Evolutionary conservation across 1,140 invertebrate genomes (phyloP).

Genomic region (Agrilus planipennis): DNA sequence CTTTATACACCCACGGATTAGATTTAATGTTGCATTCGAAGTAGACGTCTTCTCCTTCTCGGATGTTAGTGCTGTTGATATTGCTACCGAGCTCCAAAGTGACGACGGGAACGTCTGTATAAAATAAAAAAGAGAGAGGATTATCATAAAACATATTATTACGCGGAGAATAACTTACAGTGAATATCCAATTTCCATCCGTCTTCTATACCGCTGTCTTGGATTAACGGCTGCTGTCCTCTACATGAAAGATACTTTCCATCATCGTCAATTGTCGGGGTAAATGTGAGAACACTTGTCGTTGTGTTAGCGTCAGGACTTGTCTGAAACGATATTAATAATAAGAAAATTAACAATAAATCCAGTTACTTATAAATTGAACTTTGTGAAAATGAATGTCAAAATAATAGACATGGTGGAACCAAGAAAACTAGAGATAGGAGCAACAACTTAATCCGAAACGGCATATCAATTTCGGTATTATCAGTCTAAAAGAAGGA

Average conservation of each 20-base stretch:
- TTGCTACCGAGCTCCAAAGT: conserved; percentile 66
- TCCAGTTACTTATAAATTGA: too few species aligned
- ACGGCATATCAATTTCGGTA: too few species aligned
- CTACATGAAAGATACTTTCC: conserved; percentile 72
- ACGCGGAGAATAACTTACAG: conserved; percentile 53
- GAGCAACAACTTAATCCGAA: too few species aligned
- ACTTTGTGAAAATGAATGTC: too few species aligned
- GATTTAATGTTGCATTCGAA: conserved; percentile 83
- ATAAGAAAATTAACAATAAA: too few species aligned
- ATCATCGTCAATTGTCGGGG: conserved; percentile 68
- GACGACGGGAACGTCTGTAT: conserved; percentile 67
- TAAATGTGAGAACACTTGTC: conserved; percentile 68
- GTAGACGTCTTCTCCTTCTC: conserved; percentile 80
- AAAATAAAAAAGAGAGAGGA: conserved; percentile 19
- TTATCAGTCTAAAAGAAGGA: too few species aligned
- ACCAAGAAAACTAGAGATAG: too few species aligned
- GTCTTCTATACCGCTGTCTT: conserved; percentile 63
- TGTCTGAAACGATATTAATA: conserved; percentile 40
- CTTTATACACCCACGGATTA: conserved; percentile 76
- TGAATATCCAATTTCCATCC: conserved; percentile 77
- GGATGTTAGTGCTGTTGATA: conserved; percentile 59
- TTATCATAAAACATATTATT: neutral
- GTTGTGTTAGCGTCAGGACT: conserved; percentile 71
- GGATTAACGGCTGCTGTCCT: conserved; percentile 59
- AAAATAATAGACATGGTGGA: too few species aligned